Evolutionary conservation across 2,113 vertebrate genomes (phyloP).

Genomic region (Cyprinodon variegatus): DNA sequence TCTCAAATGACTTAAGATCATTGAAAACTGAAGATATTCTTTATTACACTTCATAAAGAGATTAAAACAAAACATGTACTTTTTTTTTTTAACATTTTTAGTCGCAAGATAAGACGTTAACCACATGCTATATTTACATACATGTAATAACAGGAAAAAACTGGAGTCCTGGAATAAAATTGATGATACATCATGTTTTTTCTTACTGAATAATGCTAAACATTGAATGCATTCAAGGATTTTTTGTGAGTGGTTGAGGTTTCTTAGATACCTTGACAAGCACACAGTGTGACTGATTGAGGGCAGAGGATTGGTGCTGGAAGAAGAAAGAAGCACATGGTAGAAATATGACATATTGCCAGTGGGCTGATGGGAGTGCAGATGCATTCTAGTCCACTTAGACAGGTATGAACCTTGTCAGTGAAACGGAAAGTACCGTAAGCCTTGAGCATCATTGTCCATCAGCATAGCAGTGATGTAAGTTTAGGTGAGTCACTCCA

Average conservation of each 20-base stretch:
- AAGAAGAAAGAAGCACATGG: conserved; percentile 50
- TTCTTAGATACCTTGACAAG: conserved; percentile 42
- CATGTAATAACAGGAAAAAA: no score
- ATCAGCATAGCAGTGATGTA: conserved; percentile 22
- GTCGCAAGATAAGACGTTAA: background rate
- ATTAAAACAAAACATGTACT: background rate
- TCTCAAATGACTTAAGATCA: background rate
- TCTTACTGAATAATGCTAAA: conserved; percentile 5
- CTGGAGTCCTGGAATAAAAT: background rate
- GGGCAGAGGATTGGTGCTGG: conserved; percentile 58
- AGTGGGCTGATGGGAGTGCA: conserved; percentile 49
- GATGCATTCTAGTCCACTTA: conserved; percentile 56
- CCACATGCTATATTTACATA: no score
- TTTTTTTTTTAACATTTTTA: background rate
- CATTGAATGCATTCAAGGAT: conserved; percentile 16
- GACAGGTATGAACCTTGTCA: conserved; percentile 25
- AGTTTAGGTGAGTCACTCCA: conserved; percentile 26
- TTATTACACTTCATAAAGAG: background rate
- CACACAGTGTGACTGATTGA: conserved; percentile 61
- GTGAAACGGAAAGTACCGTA: conserved; percentile 44
- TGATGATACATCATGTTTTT: background rate
- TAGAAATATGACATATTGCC: conserved; percentile 46
- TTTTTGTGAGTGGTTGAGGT: conserved; percentile 18
- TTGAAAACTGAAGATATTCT: background rate
- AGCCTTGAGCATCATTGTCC: conserved; percentile 35